Percentiles rank a stretch among this genome's conserved stretches.
Conservation (phyloP, 2,797 vertebrate genomes). For the Syncerus caffer region DNA sequence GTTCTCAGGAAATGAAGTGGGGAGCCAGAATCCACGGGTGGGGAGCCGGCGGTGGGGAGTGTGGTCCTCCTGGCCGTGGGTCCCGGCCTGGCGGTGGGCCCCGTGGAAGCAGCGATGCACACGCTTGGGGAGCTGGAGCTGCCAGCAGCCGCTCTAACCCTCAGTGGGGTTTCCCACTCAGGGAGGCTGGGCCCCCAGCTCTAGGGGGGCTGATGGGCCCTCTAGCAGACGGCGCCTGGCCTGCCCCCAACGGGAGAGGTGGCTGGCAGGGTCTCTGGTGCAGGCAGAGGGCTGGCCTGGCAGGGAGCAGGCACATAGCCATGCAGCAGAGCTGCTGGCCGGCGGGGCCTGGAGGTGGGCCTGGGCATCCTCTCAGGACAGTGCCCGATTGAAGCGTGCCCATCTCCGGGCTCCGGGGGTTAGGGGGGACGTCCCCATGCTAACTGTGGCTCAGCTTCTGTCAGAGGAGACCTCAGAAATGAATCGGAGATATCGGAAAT, state of each 20-base stretch:
- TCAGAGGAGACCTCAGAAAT: background rate
- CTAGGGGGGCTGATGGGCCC: background rate
- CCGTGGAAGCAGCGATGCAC: accelerated
- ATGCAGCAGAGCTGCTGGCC: background rate
- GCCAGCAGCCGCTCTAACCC: background rate
- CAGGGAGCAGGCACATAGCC: background rate
- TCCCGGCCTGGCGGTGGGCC: background rate
- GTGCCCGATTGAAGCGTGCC: accelerated
- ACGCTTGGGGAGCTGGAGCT: background rate
- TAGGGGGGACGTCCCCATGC: background rate
- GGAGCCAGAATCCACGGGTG: background rate
- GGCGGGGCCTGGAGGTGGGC: background rate
- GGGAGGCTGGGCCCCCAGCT: background rate
- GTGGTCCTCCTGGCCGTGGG: background rate
- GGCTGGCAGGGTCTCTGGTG: background rate
- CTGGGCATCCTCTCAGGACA: background rate
- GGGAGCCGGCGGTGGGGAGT: too few species aligned
- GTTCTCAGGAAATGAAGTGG: background rate
- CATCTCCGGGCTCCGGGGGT: background rate
- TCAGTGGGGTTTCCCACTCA: background rate
- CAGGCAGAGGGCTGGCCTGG: background rate
- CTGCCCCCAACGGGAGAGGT: background rate
- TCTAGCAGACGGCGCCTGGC: accelerated
- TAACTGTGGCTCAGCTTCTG: background rate
- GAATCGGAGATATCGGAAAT: background rate